Evolutionary conservation across 2,888 invertebrate genomes (phyloP).

Genomic region (Darwinula stevensoni): DNA sequence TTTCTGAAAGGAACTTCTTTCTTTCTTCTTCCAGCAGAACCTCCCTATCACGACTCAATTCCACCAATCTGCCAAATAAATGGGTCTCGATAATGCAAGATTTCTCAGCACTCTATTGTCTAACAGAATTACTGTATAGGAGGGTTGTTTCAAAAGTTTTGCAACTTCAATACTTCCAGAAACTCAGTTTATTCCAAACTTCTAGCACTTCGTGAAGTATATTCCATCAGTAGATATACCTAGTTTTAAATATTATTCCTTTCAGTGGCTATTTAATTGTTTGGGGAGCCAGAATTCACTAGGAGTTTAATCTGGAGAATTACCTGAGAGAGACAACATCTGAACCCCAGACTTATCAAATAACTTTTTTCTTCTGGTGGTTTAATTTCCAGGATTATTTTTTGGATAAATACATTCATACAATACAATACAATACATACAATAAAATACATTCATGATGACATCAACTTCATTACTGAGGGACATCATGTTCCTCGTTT

Average conservation of each 20-base stretch:
- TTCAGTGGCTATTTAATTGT: constrained; percentile 75
- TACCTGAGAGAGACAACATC: too few species aligned
- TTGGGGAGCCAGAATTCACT: constrained; percentile 42
- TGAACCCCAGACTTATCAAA: too few species aligned
- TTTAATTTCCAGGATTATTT: too few species aligned
- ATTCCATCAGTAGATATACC: constrained; percentile 76
- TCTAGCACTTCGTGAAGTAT: constrained; percentile 48
- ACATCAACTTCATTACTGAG: constrained; percentile 74
- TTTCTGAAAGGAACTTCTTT: constrained; percentile 76
- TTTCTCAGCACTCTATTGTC: too few species aligned
- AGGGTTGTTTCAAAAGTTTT: too few species aligned
- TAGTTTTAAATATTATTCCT: too few species aligned
- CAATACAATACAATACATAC: background rate
- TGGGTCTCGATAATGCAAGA: too few species aligned
- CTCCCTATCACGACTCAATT: constrained; percentile 42
- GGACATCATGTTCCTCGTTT: constrained; percentile 56
- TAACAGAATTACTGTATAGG: too few species aligned
- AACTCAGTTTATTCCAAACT: constrained; percentile 37
- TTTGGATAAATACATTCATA: too few species aligned
- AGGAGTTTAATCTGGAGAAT: constrained; percentile 12
- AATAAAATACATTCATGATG: constrained; percentile 24
- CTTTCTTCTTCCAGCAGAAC: constrained; percentile 65
- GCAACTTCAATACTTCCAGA: too few species aligned
- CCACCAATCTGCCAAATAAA: constrained; percentile 29
- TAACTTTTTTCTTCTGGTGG: too few species aligned